A percentile compares a stretch with the other conserved stretches of the same genome.
phyloP scores from a whole-genome alignment of 1,140 invertebrate genomes.

The Antheraea mylitta region DNA sequence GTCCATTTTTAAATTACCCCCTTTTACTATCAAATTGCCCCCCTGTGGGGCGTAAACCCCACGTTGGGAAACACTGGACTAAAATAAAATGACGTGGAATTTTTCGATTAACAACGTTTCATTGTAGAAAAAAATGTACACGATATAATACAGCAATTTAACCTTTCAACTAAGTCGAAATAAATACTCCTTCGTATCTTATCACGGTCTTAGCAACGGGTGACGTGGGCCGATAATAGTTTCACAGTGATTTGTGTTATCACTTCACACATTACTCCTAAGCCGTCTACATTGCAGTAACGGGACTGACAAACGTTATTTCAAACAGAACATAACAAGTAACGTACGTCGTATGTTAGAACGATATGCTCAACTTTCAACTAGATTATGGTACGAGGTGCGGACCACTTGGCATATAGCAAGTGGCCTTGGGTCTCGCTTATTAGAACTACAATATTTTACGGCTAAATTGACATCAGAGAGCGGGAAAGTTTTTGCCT shows the following conservation, averaged over 20 bases:
- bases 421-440: constrained; percentile 54
- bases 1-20: too few relatives aligned
- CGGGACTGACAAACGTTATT: constrained; percentile 3
- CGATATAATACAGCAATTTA: constrained; percentile 10
- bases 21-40: too few relatives aligned
- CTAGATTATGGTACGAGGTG: constrained; percentile 37
- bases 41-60: too few relatives aligned
- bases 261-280: constrained; percentile 22
- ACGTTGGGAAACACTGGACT: too few relatives aligned
- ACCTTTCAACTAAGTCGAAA: constrained; percentile 30
- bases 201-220: constrained; percentile 33
- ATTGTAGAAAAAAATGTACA: background rate
- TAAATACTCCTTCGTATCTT: constrained; percentile 34
- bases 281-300: constrained; percentile 25
- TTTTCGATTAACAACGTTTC: background rate
- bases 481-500: constrained; percentile 44
- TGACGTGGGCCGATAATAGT: constrained; percentile 32
- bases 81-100: too few relatives aligned
- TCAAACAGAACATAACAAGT: constrained; percentile 14
- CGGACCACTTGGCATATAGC: constrained; percentile 43
- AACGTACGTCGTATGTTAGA: constrained; percentile 17
- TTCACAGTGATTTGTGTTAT: constrained; percentile 35
- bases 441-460: constrained; percentile 51
- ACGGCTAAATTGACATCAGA: constrained; percentile 50
- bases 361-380: constrained; percentile 21